These are phyloP conservation scores for Drosophila helvetica DNA, from an alignment of 2,888 invertebrate species.

Conservation along the genomic window DNA sequence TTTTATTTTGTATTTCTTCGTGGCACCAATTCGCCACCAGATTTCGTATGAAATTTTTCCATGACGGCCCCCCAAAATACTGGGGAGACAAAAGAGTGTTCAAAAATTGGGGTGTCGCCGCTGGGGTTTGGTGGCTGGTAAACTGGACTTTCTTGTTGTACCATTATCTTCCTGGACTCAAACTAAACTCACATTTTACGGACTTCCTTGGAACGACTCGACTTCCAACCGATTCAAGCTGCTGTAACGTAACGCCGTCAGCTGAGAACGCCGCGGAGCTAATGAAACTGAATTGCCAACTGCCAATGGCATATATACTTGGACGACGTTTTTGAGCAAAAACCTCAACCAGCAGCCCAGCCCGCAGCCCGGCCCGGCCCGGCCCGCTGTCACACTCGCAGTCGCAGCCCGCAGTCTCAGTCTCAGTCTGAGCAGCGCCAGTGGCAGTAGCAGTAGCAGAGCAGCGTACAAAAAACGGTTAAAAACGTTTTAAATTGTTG, in stretches of 20 bases:
- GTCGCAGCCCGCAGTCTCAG: too few species aligned
- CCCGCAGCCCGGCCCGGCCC: background rate
- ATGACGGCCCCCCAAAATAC: conserved; percentile 20
- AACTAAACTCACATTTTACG: conserved; percentile 30
- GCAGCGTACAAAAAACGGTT: conserved; percentile 61
- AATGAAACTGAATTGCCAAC: conserved; percentile 75
- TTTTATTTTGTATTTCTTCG: conserved; percentile 39
- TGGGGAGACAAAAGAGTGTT: background rate
- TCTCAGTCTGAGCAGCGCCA: conserved; percentile 20
- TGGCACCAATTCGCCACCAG: conserved; percentile 29
- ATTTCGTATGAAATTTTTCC: conserved; percentile 55
- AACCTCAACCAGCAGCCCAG: conserved; percentile 54
- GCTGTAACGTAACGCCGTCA: conserved; percentile 44
- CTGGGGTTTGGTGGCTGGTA: background rate
- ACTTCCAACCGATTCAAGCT: conserved; percentile 20
- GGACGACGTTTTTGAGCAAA: conserved; percentile 57
- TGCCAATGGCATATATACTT: conserved; percentile 77
- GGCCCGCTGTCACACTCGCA: conserved; percentile 24
- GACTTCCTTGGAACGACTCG: background rate
- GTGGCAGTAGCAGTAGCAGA: conserved; percentile 26
- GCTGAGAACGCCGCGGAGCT: conserved; percentile 77
- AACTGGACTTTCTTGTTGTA: conserved; percentile 29
- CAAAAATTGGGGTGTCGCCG: background rate
- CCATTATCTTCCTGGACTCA: background rate
- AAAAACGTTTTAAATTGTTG: conserved; percentile 73